Evolutionary conservation across 2,113 vertebrate genomes (phyloP), one percentile per base, ranked within the genome.

Genomic region (Eulacestoma nigropectus): DNA sequence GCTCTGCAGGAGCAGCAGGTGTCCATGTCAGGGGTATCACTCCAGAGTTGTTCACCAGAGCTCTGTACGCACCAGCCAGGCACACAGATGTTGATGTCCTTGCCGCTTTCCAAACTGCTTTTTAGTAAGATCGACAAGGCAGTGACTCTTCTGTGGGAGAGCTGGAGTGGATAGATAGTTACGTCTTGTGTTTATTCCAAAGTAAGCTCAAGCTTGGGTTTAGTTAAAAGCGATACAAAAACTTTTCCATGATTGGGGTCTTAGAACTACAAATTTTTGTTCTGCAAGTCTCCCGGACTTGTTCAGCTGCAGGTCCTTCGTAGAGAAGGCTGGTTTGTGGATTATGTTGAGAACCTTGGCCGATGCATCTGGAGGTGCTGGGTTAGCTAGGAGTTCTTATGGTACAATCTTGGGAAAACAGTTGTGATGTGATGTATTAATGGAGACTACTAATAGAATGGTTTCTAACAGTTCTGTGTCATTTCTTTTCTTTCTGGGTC

Each of bases 401-500:
- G 7, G 23, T 35, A 2, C 0, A 0, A n/a, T 83, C 22, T 65
- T 5, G 5, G 21, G 11, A 30, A 74, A 74, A 39, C 2, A 20
- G 16, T 73, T 69, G n/a, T 52, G 59, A 4, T 49, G 52, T 11
- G 2, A 53, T 60, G 27, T 70, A 49, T 9, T 49, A 29, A n/a
- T 65, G 37, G 44, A 72, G 42, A 4, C 11, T 70, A 44, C 11
- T 29, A 6, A n/a, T 44, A 33, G 27, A 12, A 12, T 75, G 9
- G 3, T 53, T 70, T 95, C 8, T 16, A 7, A 46, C 18, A 63
- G 27, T 88, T 76, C 7, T 75, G 13, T 12, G 15, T 35, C 0
- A 5, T 37, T 89, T 42, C 11, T 77, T 84, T 64, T 69, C 50
- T 68, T 82, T 44, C 11, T 16, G 0, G 0, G 0, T 32, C 7